These are phyloP conservation scores for Psittacula echo DNA, from an alignment of 2,797 vertebrate genomes.

Conservation along the genomic window DNA sequence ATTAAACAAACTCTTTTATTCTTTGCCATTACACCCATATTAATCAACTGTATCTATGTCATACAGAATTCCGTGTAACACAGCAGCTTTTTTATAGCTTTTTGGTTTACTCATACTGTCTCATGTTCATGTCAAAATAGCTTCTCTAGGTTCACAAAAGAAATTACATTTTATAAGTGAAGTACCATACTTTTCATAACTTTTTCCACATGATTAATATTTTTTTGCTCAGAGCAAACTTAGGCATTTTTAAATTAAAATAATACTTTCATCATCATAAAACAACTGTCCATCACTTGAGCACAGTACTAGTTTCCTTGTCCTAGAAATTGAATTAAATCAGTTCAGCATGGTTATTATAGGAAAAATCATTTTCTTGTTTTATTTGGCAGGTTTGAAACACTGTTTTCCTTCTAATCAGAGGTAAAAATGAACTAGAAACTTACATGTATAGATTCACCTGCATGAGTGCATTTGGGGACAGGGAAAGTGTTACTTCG, in stretches of 20 bases:
- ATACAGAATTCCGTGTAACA: not conserved
- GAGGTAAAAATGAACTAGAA: not conserved
- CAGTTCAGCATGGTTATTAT: not conserved
- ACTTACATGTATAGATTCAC: not conserved
- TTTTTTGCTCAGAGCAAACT: not conserved
- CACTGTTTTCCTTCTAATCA: not conserved
- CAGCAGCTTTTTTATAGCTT: not conserved
- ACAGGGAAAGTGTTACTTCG: not conserved
- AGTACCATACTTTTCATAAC: not conserved
- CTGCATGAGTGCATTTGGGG: not conserved
- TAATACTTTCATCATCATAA: not conserved
- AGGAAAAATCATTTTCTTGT: not conserved
- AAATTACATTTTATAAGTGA: not conserved
- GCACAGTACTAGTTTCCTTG: not conserved
- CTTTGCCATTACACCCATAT: not conserved
- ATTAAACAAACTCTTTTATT: not conserved
- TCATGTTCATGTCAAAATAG: not conserved
- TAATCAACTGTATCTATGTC: not conserved
- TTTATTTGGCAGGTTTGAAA: not conserved
- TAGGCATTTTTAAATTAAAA: not conserved
- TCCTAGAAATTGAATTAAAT: not conserved
- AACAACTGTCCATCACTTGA: not conserved
- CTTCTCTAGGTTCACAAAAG: not conserved
- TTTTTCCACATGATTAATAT: not conserved
- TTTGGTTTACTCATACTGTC: not conserved